Base-by-base conservation (phyloP, 2,888 invertebrate genomes). In the Pedicia rivosa region DNA sequence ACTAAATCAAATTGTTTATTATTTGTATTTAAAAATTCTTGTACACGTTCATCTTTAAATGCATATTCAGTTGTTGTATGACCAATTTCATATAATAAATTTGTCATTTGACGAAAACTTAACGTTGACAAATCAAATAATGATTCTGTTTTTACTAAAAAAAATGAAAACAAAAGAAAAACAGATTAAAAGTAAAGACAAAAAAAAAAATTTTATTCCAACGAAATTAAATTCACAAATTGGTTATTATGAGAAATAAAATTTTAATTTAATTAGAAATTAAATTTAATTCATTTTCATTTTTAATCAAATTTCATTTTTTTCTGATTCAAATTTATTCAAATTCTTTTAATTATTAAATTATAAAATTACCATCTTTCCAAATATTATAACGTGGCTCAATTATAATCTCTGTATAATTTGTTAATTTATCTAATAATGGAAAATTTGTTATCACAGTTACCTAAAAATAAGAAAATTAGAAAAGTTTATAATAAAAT, bases 1-100 rank as follows among this genome's bases (percentile, higher is more conserved):
- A 66, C 46, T 3, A 65, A 46, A 48, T 65, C 65, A 39, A 63
- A 70, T 4, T 48, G 48, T n/a, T 45, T 35, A 19, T 53, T 49
- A 25, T 54, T 49, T 0, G 55, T 52, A 31, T 54, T 46, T 15
- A 63, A 53, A 5, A 63, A 46, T 2, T 50, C 39, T 42, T 52
- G 51, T 2, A 62, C 52, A 38, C 51, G 50, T 36, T 53, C 46
- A 41, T 56, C 53, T 6, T 47, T 44, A 12, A 64, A 42, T 10
- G 57, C 54, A 44, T 57, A 47, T 32, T 55, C 56, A 12, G 55
- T 59, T 25, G 51, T 54, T 45, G 46, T 49, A 8, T 50, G 24
- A 1, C 54, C 57, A 38, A 58, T 43, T 14, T 56, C 46, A 36
- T 56, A 49, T 9, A 56, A 14, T 27, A 37, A 24, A 9, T 29